phyloP scores from a whole-genome alignment of 2,888 invertebrate species.

The Melikaiella ostensackeni region DNA sequence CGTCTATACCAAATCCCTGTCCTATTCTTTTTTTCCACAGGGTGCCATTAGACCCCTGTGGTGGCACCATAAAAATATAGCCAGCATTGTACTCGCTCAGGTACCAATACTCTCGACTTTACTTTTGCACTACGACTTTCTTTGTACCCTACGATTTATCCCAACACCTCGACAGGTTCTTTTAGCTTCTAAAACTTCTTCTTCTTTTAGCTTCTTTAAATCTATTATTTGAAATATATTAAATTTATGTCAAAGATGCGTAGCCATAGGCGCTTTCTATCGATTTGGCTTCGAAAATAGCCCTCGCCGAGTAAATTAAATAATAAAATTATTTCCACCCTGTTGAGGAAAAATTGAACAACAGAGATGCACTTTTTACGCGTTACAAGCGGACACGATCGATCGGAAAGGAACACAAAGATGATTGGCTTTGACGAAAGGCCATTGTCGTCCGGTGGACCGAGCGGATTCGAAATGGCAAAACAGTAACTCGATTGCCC shows the following conservation, averaged over 20 bases:
- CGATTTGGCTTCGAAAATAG: too few species aligned
- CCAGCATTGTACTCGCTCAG: constrained; percentile 64
- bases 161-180: constrained; percentile 42
- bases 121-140: constrained; percentile 22
- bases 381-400: constrained; percentile 35
- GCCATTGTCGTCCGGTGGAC: constrained; percentile 73
- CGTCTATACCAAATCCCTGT: constrained; percentile 73
- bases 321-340: neutral
- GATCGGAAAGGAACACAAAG: constrained; percentile 60
- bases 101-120: constrained; percentile 57
- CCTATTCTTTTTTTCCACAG: constrained; percentile 63
- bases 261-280: too few species aligned
- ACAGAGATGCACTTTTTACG: constrained; percentile 39
- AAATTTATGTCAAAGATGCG: too few species aligned
- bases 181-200: constrained; percentile 38
- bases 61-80: constrained; percentile 72
- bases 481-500: constrained; percentile 73
- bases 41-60: constrained; percentile 72
- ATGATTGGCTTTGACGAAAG: constrained; percentile 72
- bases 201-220: too few species aligned
- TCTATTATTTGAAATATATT: neutral
- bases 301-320: constrained; percentile 31
- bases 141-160: neutral
- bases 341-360: constrained; percentile 14
- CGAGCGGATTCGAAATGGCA: constrained; percentile 75